Conservation (phyloP, 2,888 invertebrate species). For the Alloscopus bannaensis region DNA sequence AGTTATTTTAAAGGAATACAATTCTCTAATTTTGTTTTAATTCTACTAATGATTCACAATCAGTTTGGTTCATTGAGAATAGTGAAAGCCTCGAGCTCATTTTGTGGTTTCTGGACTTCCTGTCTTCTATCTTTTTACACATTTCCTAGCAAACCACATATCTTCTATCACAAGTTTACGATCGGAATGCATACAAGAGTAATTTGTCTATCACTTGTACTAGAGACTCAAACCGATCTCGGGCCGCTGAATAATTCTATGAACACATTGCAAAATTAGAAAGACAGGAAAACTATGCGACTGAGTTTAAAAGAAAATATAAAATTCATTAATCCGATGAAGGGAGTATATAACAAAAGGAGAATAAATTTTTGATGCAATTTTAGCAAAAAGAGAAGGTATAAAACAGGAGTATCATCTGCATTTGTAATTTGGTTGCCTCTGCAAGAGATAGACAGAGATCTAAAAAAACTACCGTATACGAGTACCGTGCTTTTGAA, state of each 20-base stretch:
- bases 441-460: too few relatives aligned
- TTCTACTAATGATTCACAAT: constrained; percentile 12
- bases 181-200: not conserved
- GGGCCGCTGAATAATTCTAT: not conserved
- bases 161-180: not conserved
- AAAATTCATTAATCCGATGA: too few relatives aligned
- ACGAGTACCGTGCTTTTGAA: too few relatives aligned
- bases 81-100: not conserved
- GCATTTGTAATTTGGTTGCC: not conserved
- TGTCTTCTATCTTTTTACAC: not conserved
- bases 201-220: not conserved
- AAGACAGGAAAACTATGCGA: not conserved
- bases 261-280: too few relatives aligned
- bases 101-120: constrained; percentile 2
- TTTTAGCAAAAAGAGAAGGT: too few relatives aligned
- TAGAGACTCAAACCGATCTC: not conserved
- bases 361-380: too few relatives aligned
- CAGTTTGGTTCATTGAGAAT: not conserved
- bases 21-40: constrained; percentile 22
- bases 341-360: too few relatives aligned
- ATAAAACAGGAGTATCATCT: not conserved
- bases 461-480: too few relatives aligned
- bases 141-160: not conserved
- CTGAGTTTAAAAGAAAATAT: not conserved
- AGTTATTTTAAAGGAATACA: not conserved